Evolutionary conservation across 2,113 vertebrate species (phyloP), one percentile per base, ranked within the genome.

Genomic region (Indri indri): DNA sequence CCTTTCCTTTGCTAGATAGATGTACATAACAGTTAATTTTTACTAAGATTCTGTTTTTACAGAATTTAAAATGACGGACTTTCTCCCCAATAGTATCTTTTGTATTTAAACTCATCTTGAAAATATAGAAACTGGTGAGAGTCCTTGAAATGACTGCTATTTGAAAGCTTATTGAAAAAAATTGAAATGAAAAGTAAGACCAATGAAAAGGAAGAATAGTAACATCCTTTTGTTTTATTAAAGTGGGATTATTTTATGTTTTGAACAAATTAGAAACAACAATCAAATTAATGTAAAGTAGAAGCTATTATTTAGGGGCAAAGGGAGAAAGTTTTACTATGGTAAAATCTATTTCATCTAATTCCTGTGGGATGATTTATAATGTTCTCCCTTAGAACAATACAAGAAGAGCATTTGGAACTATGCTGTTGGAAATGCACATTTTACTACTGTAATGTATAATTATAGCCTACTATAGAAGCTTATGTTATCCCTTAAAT

Each of bases 401-500:
- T 52, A 57, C 79, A 82, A 96, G 73, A 82, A 80, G 34, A 96
- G 8, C 80, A 94, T 94, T 96, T 90, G 77, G 50, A 94, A 86
- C 27, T 63, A 63, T 42, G 37, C 77, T 87, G 57, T 61, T 97
- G 83, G 77, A 97, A 96, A 87, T 66, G n/a, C 57, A 84, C 74
- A 82, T 94, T 96, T 94, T 83, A 63, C 76, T 54, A 66, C 47
- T 90, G 68, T 84, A 87, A 94, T 92, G 80, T 94, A 85, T 98
- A 97, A 97, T 97, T 96, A 97, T 97, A 97, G 85, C 91, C 83
- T 95, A 71, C 47, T 54, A 84, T 89, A 90, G 83, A 52, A 95
- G 94, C 80, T 84, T 95, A 93, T 74, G 50, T 90, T 91, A 83
- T 88, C 74, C 65, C 96, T 98, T 98, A 97, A 98, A 97, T 98